These are phyloP conservation scores for Vicugna pacos DNA, from an alignment of 2,113 vertebrate genomes.

Conservation along the genomic window DNA sequence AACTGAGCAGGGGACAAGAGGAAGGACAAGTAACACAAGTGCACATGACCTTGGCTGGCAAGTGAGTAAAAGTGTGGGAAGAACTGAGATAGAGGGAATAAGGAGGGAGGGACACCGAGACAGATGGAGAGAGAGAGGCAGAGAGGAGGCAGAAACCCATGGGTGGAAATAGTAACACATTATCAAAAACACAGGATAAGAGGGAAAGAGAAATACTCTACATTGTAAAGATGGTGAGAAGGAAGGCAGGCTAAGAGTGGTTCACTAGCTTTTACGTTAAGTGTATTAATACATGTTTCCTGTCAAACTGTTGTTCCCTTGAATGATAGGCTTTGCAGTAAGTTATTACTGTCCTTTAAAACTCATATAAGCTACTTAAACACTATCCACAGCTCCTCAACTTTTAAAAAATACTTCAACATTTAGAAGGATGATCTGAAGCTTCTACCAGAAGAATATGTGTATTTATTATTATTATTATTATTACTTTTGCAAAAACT, in stretches of 20 bases:
- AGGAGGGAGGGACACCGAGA: background rate
- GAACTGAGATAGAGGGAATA: background rate
- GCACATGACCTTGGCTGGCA: background rate
- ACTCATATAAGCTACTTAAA: background rate
- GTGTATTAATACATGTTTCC: background rate
- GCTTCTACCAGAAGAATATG: background rate
- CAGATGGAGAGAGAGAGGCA: background rate
- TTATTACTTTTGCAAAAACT: background rate
- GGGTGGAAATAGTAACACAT: background rate
- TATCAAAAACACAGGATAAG: background rate
- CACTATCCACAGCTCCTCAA: background rate
- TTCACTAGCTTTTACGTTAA: background rate
- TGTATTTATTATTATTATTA: constrained; percentile 30
- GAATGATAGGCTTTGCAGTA: background rate
- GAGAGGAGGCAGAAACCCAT: background rate
- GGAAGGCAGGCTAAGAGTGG: background rate
- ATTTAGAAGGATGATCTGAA: background rate
- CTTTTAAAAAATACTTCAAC: background rate
- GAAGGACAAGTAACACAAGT: background rate
- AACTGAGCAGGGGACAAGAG: background rate
- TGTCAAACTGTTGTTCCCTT: background rate
- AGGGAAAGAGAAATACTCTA: background rate
- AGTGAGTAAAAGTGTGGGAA: background rate
- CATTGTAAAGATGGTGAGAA: background rate
- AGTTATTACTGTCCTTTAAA: constrained; percentile 15